These are phyloP conservation scores for Hemicrepidius hirtus DNA, from an alignment of 2,888 invertebrate genomes.

Conservation along the genomic window DNA sequence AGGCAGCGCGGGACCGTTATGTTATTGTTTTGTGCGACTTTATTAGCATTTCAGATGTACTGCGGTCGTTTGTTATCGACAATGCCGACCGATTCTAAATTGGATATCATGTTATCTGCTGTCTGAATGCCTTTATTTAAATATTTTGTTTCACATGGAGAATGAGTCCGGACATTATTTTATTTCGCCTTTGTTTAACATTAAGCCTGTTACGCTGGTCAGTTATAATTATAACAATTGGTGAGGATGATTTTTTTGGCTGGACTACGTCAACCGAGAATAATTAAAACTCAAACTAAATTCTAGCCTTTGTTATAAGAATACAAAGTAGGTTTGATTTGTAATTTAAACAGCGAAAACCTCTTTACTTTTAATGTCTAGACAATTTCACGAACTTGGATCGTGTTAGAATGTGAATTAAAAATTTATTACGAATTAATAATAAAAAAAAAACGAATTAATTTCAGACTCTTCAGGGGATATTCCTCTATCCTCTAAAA, in stretches of 20 bases:
- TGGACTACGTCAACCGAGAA: not conserved
- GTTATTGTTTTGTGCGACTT: slow-evolving; percentile 52
- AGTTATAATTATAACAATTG: slow-evolving; percentile 22
- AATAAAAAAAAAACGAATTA: too few species aligned
- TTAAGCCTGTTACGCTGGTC: slow-evolving; percentile 21
- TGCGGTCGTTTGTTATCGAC: slow-evolving; percentile 51
- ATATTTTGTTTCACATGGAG: slow-evolving; percentile 40
- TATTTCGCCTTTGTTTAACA: slow-evolving; percentile 26
- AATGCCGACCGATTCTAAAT: slow-evolving; percentile 53
- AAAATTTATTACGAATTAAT: too few species aligned
- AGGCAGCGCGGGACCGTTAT: slow-evolving; percentile 49
- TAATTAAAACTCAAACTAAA: too few species aligned
- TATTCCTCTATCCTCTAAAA: too few species aligned
- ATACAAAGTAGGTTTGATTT: too few species aligned
- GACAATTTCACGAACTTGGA: too few species aligned
- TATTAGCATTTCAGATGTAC: slow-evolving; percentile 53
- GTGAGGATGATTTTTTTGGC: not conserved
- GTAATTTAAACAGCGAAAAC: too few species aligned
- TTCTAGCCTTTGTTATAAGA: too few species aligned
- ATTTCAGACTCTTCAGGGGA: too few species aligned
- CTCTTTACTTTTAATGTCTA: too few species aligned
- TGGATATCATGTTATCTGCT: slow-evolving; percentile 51
- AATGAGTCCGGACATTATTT: slow-evolving; percentile 30
- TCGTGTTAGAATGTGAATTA: too few species aligned
- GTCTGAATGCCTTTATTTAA: slow-evolving; percentile 47